A percentile compares a stretch with the other conserved stretches of the same genome.
These are phyloP conservation scores for Tetheella fluctuosa DNA, from an alignment of 2,888 invertebrate genomes.

Conservation along the genomic window DNA sequence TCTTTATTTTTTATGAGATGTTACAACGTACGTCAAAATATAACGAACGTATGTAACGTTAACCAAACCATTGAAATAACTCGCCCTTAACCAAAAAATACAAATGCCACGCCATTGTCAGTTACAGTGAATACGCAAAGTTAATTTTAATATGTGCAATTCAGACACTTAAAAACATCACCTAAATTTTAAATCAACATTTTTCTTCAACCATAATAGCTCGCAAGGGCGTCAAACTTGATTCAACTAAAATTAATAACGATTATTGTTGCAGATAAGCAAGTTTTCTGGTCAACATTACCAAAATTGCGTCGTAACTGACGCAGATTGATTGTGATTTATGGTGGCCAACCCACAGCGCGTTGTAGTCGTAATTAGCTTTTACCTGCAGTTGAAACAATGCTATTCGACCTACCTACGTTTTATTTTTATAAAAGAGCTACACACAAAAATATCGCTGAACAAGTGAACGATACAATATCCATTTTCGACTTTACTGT, in stretches of 20 bases:
- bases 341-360: conserved; percentile 38
- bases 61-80: no score
- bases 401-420: neutral
- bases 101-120: no score
- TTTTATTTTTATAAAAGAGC: neutral
- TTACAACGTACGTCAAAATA: no score
- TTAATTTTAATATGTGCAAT: no score
- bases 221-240: neutral
- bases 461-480: neutral
- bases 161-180: no score
- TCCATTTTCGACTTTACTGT: no score
- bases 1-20: no score
- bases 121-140: no score
- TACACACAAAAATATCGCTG: neutral
- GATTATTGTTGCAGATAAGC: conserved; percentile 30
- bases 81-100: no score
- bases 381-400: conserved; percentile 14
- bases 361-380: conserved; percentile 9
- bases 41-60: no score
- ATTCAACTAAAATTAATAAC: conserved; percentile 15
- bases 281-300: conserved; percentile 43
- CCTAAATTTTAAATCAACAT: no score
- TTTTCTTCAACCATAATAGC: neutral
- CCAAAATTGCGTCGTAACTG: conserved; percentile 43
- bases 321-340: conserved; percentile 67